A percentile compares a stretch with the other conserved stretches of the same genome.
Conservation (phyloP, 1,140 invertebrate species). For the Pogonomyrmex barbatus region DNA sequence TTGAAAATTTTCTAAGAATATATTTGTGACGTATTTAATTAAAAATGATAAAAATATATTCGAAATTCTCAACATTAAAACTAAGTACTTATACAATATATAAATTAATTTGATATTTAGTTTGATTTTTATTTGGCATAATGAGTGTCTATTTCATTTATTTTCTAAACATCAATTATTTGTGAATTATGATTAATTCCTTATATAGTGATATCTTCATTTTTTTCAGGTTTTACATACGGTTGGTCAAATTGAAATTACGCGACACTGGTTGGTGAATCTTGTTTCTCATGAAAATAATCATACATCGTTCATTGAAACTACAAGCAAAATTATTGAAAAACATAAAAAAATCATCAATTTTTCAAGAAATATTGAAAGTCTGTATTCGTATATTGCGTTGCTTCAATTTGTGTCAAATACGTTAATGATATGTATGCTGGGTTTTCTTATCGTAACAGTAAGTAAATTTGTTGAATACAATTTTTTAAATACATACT, state of each 20-base stretch:
- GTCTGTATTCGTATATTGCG: slow-evolving; percentile 24
- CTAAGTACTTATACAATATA: not conserved
- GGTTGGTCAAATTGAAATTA: slow-evolving; percentile 39
- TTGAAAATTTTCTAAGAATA: not conserved
- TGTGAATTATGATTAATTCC: not conserved
- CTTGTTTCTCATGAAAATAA: not conserved
- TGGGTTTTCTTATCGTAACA: slow-evolving; percentile 40
- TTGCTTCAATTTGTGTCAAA: slow-evolving; percentile 28
- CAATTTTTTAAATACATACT: not conserved
- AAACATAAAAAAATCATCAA: slow-evolving; percentile 44
- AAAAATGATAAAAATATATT: not conserved
- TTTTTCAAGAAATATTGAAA: slow-evolving; percentile 21
- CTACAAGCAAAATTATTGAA: slow-evolving; percentile 5
- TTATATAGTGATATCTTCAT: not conserved
- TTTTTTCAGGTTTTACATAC: slow-evolving; percentile 14
- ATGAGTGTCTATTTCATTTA: too few relatives aligned
- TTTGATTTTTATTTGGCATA: too few relatives aligned
- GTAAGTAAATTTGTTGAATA: not conserved
- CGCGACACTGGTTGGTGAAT: not conserved
- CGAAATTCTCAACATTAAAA: not conserved
- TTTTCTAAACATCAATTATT: too few relatives aligned
- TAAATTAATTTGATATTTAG: too few relatives aligned
- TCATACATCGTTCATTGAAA: not conserved
- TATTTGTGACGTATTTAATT: not conserved
- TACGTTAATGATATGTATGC: slow-evolving; percentile 42